phyloP scores from a whole-genome alignment of 2,797 vertebrate genomes.

The Ammospiza maritima region DNA sequence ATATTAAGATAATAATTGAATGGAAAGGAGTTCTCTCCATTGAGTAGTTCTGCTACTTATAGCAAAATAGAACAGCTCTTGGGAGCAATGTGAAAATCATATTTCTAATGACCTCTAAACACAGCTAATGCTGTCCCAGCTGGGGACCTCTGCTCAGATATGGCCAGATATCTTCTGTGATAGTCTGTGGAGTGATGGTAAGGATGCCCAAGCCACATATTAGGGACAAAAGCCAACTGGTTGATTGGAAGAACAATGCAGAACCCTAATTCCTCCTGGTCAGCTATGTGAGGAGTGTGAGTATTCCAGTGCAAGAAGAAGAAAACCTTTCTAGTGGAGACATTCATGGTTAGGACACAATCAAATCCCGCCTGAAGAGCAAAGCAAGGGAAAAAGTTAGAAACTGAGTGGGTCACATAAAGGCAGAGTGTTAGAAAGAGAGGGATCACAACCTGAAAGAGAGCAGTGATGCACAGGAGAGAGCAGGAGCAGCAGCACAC shows the following conservation, averaged over 20 bases:
- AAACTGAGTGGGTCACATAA: background rate
- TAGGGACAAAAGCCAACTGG: background rate
- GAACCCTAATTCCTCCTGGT: background rate
- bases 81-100: background rate
- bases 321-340: background rate
- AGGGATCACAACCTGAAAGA: background rate
- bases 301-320: background rate
- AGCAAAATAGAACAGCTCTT: background rate
- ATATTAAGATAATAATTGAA: background rate
- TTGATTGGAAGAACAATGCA: background rate
- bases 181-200: background rate
- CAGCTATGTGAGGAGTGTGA: background rate
- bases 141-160: background rate
- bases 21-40: background rate
- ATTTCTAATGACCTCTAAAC: background rate
- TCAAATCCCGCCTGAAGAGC: background rate
- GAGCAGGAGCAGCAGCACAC: background rate
- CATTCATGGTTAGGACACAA: fast-evolving
- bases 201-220: background rate
- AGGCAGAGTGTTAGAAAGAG: background rate
- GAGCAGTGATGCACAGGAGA: background rate
- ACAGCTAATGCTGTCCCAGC: fast-evolving
- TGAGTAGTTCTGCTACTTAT: background rate
- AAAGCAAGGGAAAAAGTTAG: background rate
- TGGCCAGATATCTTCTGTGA: background rate